Conservation (phyloP, 2,113 vertebrate genomes). For the Dipodomys spectabilis region DNA sequence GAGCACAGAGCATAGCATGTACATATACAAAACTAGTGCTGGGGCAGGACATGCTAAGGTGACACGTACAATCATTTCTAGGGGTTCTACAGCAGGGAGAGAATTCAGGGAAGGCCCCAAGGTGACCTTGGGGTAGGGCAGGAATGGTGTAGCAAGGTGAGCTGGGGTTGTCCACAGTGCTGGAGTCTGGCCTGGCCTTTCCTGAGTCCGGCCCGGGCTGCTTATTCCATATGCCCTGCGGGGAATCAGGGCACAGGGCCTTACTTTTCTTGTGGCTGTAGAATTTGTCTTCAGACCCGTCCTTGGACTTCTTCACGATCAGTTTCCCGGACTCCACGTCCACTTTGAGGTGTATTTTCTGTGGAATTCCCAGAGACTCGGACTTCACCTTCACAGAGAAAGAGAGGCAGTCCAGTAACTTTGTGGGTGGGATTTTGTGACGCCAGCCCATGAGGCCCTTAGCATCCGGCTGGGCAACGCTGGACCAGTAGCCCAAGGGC, state of each 20-base stretch:
- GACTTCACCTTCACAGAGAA: conserved; percentile 91
- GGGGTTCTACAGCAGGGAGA: background rate
- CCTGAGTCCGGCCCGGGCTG: too few relatives aligned
- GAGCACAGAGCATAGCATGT: too few relatives aligned
- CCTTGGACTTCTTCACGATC: conserved; percentile 95
- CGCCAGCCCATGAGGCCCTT: rapidly evolving
- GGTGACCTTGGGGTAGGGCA: background rate
- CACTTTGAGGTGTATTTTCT: conserved; percentile 95
- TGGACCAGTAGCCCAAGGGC: rapidly evolving
- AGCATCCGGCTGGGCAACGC: background rate
- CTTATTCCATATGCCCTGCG: background rate
- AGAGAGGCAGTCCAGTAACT: background rate
- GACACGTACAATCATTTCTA: background rate
- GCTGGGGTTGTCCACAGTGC: too few relatives aligned
- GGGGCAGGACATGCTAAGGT: too few relatives aligned
- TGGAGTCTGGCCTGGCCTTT: too few relatives aligned
- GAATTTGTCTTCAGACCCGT: conserved; percentile 97
- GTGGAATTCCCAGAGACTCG: conserved; percentile 93
- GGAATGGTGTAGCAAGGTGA: too few relatives aligned
- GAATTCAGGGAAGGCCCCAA: background rate
- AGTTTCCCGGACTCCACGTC: conserved; percentile 97
- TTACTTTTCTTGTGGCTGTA: conserved; percentile 97
- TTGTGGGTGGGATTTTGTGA: background rate
- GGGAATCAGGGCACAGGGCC: background rate
- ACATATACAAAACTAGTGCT: too few relatives aligned